Evolutionary conservation across 1,140 invertebrate species (phyloP), one percentile per base, ranked within the genome.

Genomic region (Philaenus spumarius): DNA sequence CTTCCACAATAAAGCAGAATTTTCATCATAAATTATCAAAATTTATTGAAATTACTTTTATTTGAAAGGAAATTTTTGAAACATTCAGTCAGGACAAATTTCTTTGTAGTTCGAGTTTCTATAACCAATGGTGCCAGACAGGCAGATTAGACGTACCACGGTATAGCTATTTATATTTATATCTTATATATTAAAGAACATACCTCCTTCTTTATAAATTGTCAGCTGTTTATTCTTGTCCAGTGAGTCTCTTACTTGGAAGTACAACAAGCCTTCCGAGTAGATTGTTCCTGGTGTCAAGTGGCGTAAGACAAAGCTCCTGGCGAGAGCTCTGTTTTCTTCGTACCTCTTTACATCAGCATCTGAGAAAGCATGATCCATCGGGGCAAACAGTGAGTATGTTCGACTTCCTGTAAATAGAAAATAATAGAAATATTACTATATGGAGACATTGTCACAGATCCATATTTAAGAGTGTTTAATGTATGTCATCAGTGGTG

Each of bases 321-420:
- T 81, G 1, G 90, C 84, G 1, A 80, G 77, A n/a, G 77, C 77
- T 51, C 77, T 75, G 63, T 84, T 80, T 5, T 78, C 79, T 9
- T 80, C 71, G 1, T 82, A 76, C 40, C 75, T 73, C 23, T 79
- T 72, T 9, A 85, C 66, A 62, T 88, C 85, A 5, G 63, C 64
- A 48, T 84, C 71, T n/a, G 78, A 79, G 72, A 93, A 93, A 56
- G 89, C 90, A 34, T 81, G 77, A 70, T 93, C 88, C 35, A 85
- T 86, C 42, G 90, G 90, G 2, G 89, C 90, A 66, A 93, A 92
- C 7, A 93, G 75, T 1, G 90, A 93, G 71, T 87, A 90, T 0
- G 87, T 87, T 76, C 87, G 88, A 17, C 20, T 39, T 20, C 50
- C 50, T 53, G 50, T 47, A 22, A 19, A 15, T 9, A 9, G 20